Conservation (phyloP, 2,113 vertebrate species). For the Australoheros scitulus region DNA sequence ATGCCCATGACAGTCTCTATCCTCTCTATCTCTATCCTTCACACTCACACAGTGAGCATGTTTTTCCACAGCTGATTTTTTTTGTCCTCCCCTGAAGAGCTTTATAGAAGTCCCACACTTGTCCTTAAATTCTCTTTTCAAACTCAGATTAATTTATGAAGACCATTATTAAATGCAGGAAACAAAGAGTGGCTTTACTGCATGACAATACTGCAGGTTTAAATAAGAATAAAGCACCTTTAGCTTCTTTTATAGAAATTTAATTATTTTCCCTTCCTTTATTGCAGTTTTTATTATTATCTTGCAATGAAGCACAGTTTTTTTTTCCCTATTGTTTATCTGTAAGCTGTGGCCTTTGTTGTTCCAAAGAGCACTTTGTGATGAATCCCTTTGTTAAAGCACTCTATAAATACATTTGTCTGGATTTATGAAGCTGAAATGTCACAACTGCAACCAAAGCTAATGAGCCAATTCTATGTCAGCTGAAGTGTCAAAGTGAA, state of each 20-base stretch:
- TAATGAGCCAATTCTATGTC: constrained; percentile 59
- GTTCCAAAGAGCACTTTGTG: constrained; percentile 24
- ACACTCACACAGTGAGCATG: neutral
- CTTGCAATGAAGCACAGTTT: neutral
- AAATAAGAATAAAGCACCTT: neutral
- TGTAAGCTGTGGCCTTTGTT: constrained; percentile 17
- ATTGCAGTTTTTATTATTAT: neutral
- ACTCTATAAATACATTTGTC: constrained; percentile 52
- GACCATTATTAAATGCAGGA: neutral
- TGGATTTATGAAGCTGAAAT: constrained; percentile 51
- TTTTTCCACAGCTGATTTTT: neutral
- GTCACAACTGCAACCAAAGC: constrained; percentile 55
- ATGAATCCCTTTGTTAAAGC: constrained; percentile 39
- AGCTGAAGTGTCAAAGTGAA: constrained; percentile 46
- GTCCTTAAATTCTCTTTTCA: neutral
- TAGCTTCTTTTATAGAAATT: neutral
- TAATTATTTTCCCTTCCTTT: neutral
- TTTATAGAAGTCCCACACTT: neutral
- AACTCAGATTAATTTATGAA: neutral
- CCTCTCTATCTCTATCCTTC: no score
- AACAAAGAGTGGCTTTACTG: neutral
- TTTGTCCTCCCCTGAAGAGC: neutral
- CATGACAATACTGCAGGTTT: neutral
- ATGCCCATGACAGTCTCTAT: neutral
- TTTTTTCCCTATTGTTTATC: neutral